Percentiles rank a stretch among this genome's conserved stretches.
These are phyloP conservation scores for Leptopilina myrica DNA, from an alignment of 2,888 invertebrate species.

Conservation along the genomic window DNA sequence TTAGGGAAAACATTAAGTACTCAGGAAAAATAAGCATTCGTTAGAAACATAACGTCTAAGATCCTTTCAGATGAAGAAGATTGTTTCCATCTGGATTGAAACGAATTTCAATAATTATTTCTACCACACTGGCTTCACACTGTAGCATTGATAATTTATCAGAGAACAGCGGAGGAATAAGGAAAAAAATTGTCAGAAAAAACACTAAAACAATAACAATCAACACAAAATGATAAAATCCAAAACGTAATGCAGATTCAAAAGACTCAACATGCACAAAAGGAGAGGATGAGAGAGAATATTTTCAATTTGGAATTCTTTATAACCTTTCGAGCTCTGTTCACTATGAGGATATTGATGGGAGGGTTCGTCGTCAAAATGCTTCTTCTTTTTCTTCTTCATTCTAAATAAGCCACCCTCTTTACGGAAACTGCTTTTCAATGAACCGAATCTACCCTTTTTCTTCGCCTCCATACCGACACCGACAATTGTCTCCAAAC, in stretches of 20 bases:
- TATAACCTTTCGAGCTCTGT: slow-evolving; percentile 55
- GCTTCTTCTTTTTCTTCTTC: slow-evolving; percentile 60
- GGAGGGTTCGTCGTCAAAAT: slow-evolving; percentile 55
- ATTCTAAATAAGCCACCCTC: slow-evolving; percentile 68
- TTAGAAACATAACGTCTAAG: no score
- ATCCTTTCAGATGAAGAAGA: no score
- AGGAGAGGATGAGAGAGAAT: background rate
- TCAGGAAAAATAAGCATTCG: no score
- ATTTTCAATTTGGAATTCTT: background rate
- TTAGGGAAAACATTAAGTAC: no score
- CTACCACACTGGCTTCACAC: no score
- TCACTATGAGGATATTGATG: slow-evolving; percentile 54
- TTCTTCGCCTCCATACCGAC: slow-evolving; percentile 51
- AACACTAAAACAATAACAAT: no score
- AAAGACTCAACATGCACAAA: background rate
- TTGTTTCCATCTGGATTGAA: no score
- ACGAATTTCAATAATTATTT: no score
- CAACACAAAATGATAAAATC: background rate
- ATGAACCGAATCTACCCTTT: slow-evolving; percentile 65
- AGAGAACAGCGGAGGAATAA: no score
- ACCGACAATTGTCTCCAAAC: slow-evolving; percentile 66
- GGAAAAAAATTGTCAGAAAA: no score
- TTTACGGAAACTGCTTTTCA: slow-evolving; percentile 68
- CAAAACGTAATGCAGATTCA: background rate
- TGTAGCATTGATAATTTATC: no score